Conservation (phyloP, 2,113 vertebrate genomes). For the Ariopsis seemanni region DNA sequence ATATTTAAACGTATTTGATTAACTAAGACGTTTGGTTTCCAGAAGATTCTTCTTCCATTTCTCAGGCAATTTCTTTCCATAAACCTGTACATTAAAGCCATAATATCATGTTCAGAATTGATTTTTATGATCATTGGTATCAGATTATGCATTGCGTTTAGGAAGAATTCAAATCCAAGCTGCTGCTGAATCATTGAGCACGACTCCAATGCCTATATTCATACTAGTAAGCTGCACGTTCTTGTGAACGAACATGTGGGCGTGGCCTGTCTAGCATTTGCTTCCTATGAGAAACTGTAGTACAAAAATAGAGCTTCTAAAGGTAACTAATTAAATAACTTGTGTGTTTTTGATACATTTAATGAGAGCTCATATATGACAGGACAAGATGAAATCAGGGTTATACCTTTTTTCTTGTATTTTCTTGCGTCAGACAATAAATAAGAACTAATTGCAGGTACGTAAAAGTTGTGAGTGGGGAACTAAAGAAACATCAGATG, state of each 20-base stretch:
- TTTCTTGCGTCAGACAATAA: background rate
- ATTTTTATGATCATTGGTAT: background rate
- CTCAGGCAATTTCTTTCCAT: background rate
- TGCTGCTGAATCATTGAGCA: background rate
- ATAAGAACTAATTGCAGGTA: background rate
- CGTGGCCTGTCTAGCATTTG: background rate
- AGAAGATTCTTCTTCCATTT: background rate
- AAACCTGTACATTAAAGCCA: no score
- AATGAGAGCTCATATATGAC: background rate
- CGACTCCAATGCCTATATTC: no score
- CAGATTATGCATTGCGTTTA: background rate
- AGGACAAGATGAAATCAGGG: background rate
- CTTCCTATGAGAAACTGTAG: background rate
- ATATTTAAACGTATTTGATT: background rate
- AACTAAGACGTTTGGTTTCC: background rate
- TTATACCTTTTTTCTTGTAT: background rate
- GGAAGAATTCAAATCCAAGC: background rate
- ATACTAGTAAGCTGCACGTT: background rate
- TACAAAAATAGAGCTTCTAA: background rate
- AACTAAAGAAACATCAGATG: background rate
- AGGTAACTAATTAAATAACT: no score
- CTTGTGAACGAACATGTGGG: background rate
- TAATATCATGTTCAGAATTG: background rate
- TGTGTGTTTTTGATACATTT: background rate
- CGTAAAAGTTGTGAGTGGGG: background rate